Base-by-base conservation (phyloP, 1,140 invertebrate genomes). In the Drosophila pachea region DNA sequence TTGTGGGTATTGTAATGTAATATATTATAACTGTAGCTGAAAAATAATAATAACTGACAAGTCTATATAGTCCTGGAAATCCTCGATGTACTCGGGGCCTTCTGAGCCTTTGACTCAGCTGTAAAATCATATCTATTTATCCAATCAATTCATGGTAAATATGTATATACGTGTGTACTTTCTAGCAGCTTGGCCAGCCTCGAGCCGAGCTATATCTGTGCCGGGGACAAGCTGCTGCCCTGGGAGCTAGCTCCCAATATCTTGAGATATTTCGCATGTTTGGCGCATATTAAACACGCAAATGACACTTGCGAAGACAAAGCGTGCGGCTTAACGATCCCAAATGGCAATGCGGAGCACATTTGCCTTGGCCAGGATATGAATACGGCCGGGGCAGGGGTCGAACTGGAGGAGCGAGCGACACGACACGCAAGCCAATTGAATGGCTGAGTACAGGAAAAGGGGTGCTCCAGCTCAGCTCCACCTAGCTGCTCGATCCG, bases 341-440 rank as follows among this genome's bases (percentile, higher is more conserved):
- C 36, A 59, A 73, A 73, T 40, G 53, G 40, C 68, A 69, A 58
- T 69, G 29, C 50, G 14, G 52, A 32, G 22, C 43, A 68, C 58
- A 58, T 56, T 69, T 35, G 16, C 52, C 16, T 6, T 29, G 52
- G 9, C 31, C 6, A 31, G 43, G 67, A 64, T 64, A 66, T 70
- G 54, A 59, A 66, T 65, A 59, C 54, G 49, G 68, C 48, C 54
- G 48, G 68, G 40, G 68, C 61, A 71, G 61, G 49, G 68, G 68
- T 36, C 43, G 4, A 58, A 75, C 47, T 43, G 63, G 12, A n/a
- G 29, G 54, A 43, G 5, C 12, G 2, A 16, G 40, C 5, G 60
- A 62, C 58, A 59, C 42, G 56, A 59, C 48, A 61, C 55, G 64
- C 73, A 73, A 58, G 64, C 54, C 71, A 81, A 77, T 81, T 63